Conservation (phyloP, 1,140 invertebrate species). For the Samia ricini region DNA sequence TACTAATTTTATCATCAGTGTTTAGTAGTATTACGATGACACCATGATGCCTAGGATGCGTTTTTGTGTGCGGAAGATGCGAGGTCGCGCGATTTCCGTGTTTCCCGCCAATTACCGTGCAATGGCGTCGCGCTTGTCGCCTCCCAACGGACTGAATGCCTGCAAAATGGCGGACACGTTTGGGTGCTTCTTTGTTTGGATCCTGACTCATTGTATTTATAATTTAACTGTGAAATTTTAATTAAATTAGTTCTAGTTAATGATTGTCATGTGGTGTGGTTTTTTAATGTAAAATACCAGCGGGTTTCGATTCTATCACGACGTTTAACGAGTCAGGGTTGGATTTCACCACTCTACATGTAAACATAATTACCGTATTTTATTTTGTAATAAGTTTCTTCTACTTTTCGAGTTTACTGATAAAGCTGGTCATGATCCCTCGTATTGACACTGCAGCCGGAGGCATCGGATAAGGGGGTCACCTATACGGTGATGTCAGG, state of each 20-base stretch:
- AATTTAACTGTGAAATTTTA: background rate
- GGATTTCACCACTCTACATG: too few relatives aligned
- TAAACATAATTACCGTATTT: too few relatives aligned
- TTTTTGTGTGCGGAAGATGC: conserved; percentile 27
- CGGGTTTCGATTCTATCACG: background rate
- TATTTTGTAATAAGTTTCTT: too few relatives aligned
- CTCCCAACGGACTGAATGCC: background rate
- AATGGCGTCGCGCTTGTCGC: conserved; percentile 16
- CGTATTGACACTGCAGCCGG: too few relatives aligned
- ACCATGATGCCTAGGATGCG: conserved; percentile 16
- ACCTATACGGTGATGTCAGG: too few relatives aligned
- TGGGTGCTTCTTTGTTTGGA: background rate
- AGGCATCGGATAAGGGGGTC: too few relatives aligned
- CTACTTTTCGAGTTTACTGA: too few relatives aligned
- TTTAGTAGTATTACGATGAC: conserved; percentile 22
- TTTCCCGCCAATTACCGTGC: conserved; percentile 24
- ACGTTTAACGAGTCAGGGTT: background rate
- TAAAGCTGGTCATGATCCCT: too few relatives aligned
- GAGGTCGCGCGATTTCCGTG: conserved; percentile 17
- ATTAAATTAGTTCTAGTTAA: background rate
- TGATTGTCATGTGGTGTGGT: background rate
- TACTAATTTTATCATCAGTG: background rate
- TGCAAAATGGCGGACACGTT: background rate
- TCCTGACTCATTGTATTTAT: background rate
- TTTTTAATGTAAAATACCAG: background rate